Percentiles rank a stretch among this genome's conserved stretches.
These are phyloP conservation scores for Tenthredo livida DNA, from an alignment of 2,888 invertebrate genomes.

Conservation along the genomic window DNA sequence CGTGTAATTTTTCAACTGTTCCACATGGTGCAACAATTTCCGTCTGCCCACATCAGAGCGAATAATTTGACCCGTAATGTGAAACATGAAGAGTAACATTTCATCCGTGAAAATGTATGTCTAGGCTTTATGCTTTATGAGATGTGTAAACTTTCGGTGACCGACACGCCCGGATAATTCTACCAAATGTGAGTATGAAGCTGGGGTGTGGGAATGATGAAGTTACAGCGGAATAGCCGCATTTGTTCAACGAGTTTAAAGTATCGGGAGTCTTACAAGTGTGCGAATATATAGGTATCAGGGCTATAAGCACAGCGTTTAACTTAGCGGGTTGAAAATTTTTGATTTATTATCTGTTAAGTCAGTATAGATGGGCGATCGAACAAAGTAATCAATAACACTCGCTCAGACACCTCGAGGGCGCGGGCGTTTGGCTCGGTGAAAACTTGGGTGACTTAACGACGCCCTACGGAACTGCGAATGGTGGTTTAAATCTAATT, in stretches of 20 bases:
- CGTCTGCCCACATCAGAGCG: not conserved
- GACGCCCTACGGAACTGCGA: constrained; percentile 35
- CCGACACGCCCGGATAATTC: constrained; percentile 20
- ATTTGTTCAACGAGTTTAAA: constrained; percentile 22
- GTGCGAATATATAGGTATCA: not conserved
- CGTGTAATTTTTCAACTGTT: not conserved
- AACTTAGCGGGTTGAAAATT: constrained; percentile 40
- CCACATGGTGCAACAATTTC: not conserved
- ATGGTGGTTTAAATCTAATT: constrained; percentile 44
- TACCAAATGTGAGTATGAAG: not conserved
- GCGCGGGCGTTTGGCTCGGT: constrained; percentile 37
- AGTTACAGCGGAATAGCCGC: not conserved
- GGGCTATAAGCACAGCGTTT: constrained; percentile 33
- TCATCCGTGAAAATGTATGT: not conserved
- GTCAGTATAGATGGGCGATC: constrained; percentile 29
- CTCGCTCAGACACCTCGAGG: constrained; percentile 35
- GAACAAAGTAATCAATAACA: constrained; percentile 45
- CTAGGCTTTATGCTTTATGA: constrained; percentile 10
- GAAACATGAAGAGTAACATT: constrained; percentile 10
- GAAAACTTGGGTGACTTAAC: constrained; percentile 45
- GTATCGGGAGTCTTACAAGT: not conserved
- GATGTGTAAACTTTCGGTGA: constrained; percentile 30
- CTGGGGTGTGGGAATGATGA: constrained; percentile 13
- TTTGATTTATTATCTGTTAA: constrained; percentile 47
- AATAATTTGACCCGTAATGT: constrained; percentile 8